Conservation (phyloP, 2,888 invertebrate genomes). For the Morinoia aosen region DNA sequence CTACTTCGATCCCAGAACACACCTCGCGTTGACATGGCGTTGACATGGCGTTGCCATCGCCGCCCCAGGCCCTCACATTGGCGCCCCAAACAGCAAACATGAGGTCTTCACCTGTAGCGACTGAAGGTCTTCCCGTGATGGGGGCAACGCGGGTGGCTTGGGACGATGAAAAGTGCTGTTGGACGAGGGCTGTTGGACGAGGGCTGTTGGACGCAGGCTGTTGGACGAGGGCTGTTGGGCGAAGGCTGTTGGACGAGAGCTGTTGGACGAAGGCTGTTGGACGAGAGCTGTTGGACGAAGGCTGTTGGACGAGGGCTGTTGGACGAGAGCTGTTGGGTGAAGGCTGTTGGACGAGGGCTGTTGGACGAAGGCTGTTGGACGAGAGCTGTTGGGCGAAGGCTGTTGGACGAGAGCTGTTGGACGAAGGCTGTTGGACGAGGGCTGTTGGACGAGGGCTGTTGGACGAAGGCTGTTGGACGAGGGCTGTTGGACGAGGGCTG, state of each 20-base stretch:
- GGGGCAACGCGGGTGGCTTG: neutral
- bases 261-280: neutral
- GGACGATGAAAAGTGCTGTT: no score
- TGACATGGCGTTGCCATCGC: neutral
- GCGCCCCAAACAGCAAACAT: neutral
- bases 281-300: no score
- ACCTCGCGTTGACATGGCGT: neutral
- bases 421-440: neutral
- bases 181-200: neutral
- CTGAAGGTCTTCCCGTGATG: neutral
- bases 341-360: no score
- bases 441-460: no score
- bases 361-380: neutral
- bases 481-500: neutral
- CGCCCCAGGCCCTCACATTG: neutral
- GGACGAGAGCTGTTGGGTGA: no score
- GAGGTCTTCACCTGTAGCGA: neutral
- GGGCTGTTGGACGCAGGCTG: neutral
- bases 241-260: neutral
- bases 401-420: neutral
- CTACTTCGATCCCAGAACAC: no score
- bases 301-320: no score
- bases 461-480: neutral
- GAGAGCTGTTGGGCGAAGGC: neutral
- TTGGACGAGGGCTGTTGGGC: neutral